These are phyloP conservation scores for Cremastinae sp. DNA, from an alignment of 2,888 invertebrate species.

Conservation along the genomic window DNA sequence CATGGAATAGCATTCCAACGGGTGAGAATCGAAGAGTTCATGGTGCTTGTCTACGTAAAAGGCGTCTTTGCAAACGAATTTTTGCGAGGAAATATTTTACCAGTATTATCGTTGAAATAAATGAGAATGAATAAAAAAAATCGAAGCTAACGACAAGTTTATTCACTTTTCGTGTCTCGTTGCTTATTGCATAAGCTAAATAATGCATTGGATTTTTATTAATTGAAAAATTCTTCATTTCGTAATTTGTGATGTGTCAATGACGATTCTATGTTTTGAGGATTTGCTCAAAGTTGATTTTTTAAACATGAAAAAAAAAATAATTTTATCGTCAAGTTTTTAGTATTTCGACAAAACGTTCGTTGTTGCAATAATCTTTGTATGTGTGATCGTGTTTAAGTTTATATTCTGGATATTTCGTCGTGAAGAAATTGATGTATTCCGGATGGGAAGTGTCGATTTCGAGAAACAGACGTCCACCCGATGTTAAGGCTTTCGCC, in stretches of 20 bases:
- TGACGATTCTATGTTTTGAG: no score
- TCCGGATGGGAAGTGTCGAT: constrained; percentile 83
- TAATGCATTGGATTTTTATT: no score
- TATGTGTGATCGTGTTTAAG: constrained; percentile 80
- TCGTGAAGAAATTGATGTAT: constrained; percentile 80
- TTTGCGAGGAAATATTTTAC: constrained; percentile 65
- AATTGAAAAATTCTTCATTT: no score
- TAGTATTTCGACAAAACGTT: constrained; percentile 83
- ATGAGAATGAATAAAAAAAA: constrained; percentile 16
- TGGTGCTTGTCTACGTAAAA: constrained; percentile 63
- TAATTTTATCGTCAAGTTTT: constrained; percentile 67
- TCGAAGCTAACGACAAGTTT: constrained; percentile 7
- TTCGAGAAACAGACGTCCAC: constrained; percentile 83
- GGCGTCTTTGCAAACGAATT: constrained; percentile 47
- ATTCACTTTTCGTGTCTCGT: background rate
- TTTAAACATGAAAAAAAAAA: background rate
- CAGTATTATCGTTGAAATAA: constrained; percentile 71
- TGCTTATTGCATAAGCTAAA: no score
- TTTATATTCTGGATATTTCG: constrained; percentile 75
- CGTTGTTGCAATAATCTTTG: constrained; percentile 82
- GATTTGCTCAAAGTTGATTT: constrained; percentile 4
- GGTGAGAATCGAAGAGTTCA: constrained; percentile 58
- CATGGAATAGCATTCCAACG: constrained; percentile 69
- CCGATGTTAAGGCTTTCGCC: constrained; percentile 79
- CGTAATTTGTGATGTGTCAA: no score